These are phyloP conservation scores for Hippopotamus amphibius DNA, from an alignment of 2,113 vertebrate genomes.

Conservation along the genomic window DNA sequence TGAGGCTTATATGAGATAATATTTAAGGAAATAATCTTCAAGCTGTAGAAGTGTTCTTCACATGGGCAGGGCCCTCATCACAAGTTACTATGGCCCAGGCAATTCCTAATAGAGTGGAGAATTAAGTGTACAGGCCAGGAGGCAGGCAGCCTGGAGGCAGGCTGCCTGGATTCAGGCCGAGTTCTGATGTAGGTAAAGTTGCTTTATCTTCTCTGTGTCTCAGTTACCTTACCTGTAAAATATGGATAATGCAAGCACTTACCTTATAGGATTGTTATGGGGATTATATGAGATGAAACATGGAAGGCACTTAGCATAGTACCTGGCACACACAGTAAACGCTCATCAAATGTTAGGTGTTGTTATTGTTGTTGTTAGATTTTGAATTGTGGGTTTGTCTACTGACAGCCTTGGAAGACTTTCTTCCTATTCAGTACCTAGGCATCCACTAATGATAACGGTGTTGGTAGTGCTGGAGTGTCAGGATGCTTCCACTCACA, in stretches of 20 bases:
- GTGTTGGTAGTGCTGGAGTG: background rate
- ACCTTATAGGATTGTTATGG: background rate
- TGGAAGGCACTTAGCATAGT: background rate
- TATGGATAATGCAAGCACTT: background rate
- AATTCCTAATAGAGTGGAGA: background rate
- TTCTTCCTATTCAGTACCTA: background rate
- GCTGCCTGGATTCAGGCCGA: background rate
- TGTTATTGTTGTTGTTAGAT: background rate
- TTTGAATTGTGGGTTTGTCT: background rate
- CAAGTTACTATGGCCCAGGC: background rate
- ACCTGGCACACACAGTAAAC: background rate
- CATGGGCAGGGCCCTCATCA: background rate
- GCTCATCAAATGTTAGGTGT: background rate
- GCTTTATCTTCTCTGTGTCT: background rate
- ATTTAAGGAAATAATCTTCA: background rate
- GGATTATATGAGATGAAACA: background rate
- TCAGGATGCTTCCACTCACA: background rate
- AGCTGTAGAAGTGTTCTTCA: background rate
- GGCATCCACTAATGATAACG: background rate
- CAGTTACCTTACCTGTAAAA: background rate
- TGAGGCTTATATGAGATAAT: background rate
- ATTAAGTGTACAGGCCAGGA: background rate
- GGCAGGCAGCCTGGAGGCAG: no score
- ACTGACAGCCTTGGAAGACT: background rate
- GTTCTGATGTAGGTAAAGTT: background rate